Evolutionary conservation across 2,888 invertebrate species (phyloP), one percentile per base, ranked within the genome.

Genomic region (Amiota mariae): DNA sequence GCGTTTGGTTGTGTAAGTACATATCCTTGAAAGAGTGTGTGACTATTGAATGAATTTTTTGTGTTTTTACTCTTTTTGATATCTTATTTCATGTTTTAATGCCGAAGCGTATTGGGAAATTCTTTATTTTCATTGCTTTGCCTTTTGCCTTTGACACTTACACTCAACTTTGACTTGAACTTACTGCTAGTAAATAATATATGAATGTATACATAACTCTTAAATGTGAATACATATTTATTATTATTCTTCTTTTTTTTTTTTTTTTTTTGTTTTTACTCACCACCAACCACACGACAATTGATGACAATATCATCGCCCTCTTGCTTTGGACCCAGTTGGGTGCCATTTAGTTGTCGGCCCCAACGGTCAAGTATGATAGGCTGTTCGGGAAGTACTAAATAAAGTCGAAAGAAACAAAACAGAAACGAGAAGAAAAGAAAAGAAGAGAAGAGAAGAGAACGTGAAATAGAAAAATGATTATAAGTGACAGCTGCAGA

Each of bases 331-430:
- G 96, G 96, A 2, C 96, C 96, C 70, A 95, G 93, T 68, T 93
- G 92, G 20, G 95, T 93, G 81, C 93, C 93, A 90, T 96, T 96
- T 88, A 96, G 92, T 89, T 94, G 93, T 80, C 95, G 93, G 68
- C 96, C 96, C 93, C 94, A 95, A 79, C 94, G 93, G 91, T 97
- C 96, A 86, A 96, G 92, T 85, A 97, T 95, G 80, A 94, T 93
- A 61, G 96, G 96, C 88, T 94, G 94, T 88, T 96, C 96, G 9
- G 97, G 97, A 79, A 96, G 96, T 86, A 97, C 97, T 97, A 93
- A 48, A 80, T 81, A 64, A 18, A 18, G 12, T 13, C 18, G 15
- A n/a, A 18, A 59, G 59, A 4, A 59, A 36, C 15, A 57, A 57
- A 15, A 57, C 1, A 8, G 15, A 57, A 10, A 13, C n/a, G n/a